A percentile compares a stretch with the other conserved stretches of the same genome.
Conservation (phyloP, 23 tunicate genomes). For the Trididemnum nubilum region DNA sequence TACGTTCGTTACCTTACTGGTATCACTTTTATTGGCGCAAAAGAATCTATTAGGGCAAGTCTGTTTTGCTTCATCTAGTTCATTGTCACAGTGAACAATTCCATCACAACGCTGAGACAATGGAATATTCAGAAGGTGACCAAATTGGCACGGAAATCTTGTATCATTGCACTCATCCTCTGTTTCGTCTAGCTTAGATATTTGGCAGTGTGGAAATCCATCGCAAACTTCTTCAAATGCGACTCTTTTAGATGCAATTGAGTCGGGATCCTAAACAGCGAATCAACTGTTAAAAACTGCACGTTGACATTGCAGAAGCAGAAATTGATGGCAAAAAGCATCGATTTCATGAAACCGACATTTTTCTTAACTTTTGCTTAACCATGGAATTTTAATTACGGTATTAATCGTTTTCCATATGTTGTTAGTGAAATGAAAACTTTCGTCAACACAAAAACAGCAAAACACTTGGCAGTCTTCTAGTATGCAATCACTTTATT, state of each 20-base stretch:
- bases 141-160: neutral
- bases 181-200: neutral
- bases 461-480: no score
- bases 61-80: neutral
- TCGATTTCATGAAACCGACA: no score
- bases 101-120: neutral
- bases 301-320: no score
- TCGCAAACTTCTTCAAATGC: neutral
- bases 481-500: no score
- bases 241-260: neutral
- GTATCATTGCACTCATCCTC: neutral
- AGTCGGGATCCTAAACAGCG: neutral
- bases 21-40: neutral
- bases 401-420: no score
- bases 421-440: no score
- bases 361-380: no score
- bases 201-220: neutral
- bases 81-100: constrained; percentile 4
- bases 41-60: constrained; percentile 2
- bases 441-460: no score
- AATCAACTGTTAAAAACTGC: no score
- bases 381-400: no score
- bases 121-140: neutral
- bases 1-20: no score
- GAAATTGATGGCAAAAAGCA: no score